These are phyloP conservation scores for Melanotaenia duboulayi DNA, from an alignment of 2,113 vertebrate species.

Conservation along the genomic window DNA sequence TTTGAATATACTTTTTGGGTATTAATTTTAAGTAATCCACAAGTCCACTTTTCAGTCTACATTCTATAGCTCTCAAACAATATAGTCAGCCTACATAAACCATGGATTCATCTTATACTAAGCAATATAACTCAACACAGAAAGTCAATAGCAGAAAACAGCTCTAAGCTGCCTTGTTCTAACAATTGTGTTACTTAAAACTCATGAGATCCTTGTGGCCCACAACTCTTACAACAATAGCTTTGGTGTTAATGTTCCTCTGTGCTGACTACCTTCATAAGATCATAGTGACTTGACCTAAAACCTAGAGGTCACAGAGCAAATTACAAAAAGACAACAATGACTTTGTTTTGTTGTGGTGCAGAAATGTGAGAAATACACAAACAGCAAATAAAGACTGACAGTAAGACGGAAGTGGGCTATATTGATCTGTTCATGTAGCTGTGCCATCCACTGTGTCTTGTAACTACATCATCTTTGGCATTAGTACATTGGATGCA, in stretches of 20 bases:
- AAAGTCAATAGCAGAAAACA: constrained; percentile 36
- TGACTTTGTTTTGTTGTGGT: constrained; percentile 4
- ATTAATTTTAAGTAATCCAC: not conserved
- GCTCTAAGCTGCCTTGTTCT: constrained; percentile 42
- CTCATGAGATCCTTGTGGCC: constrained; percentile 64
- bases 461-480: not conserved
- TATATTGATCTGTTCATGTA: constrained; percentile 23
- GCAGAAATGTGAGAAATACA: constrained; percentile 2
- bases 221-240: constrained; percentile 52
- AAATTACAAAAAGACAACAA: constrained; percentile 10
- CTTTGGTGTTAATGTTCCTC: constrained; percentile 39
- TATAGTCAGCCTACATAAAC: constrained; percentile 45
- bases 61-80: constrained; percentile 30
- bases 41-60: constrained; percentile 1
- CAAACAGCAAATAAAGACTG: not conserved
- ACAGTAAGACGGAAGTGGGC: constrained; percentile 6
- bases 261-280: constrained; percentile 27
- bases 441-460: not conserved
- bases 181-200: constrained; percentile 68
- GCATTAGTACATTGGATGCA: not conserved
- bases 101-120: constrained; percentile 14
- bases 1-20: not conserved
- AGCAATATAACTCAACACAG: constrained; percentile 37
- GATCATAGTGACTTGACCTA: constrained; percentile 67
- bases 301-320: constrained; percentile 60